Conservation (phyloP, 2,113 vertebrate genomes). For the Seriola aureovittata region DNA sequence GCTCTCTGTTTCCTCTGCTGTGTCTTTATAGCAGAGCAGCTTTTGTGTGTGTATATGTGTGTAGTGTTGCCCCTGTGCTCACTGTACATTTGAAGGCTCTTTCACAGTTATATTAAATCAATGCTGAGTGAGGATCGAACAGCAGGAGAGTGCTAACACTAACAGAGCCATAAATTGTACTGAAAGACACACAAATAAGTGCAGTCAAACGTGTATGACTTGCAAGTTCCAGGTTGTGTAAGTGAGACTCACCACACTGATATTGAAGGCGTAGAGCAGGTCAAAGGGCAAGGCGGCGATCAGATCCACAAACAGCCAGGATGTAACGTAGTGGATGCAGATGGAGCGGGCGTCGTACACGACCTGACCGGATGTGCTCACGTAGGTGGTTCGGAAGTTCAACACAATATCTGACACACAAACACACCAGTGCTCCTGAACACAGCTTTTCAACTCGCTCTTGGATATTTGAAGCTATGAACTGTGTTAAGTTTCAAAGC, state of each 20-base stretch:
- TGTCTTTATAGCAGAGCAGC: background rate
- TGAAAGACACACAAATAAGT: background rate
- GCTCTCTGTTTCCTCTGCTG: background rate
- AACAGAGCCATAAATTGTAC: background rate
- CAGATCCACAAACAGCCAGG: constrained; percentile 89
- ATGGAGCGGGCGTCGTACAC: constrained; percentile 88
- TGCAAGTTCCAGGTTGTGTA: too few relatives aligned
- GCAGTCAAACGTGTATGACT: too few relatives aligned
- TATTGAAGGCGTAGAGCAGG: constrained; percentile 88
- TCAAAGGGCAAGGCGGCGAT: constrained; percentile 88
- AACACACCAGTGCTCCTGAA: background rate
- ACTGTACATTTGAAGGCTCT: constrained; percentile 4
- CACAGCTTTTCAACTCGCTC: too few relatives aligned
- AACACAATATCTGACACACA: constrained; percentile 82
- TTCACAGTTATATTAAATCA: constrained; percentile 15
- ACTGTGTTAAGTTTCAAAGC: background rate
- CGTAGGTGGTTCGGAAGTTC: constrained; percentile 88
- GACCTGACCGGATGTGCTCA: constrained; percentile 88
- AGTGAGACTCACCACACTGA: constrained; percentile 86
- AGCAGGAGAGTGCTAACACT: background rate
- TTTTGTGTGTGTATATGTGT: background rate
- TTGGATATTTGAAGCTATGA: too few relatives aligned
- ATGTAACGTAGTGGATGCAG: constrained; percentile 88
- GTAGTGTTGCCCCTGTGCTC: constrained; percentile 2
- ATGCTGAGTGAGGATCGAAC: background rate